Percentiles rank a stretch among this genome's conserved stretches.
Evolutionary conservation across 2,888 invertebrate species (phyloP).

Genomic region (Allophyes oxyacanthae): DNA sequence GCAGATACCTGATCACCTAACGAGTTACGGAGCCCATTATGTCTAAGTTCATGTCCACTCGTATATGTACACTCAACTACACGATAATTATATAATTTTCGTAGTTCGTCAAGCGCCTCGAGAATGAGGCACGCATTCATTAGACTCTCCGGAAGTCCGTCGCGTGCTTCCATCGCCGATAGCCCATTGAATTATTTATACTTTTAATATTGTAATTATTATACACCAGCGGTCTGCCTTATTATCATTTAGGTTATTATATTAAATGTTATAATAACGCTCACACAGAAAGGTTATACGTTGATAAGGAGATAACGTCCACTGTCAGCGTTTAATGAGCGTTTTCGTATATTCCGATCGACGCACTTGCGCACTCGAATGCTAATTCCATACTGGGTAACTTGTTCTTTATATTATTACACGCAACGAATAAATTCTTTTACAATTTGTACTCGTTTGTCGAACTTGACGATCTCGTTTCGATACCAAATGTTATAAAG

Average conservation of each 20-base stretch:
- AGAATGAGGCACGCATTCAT: slow-evolving; percentile 78
- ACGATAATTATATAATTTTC: slow-evolving; percentile 76
- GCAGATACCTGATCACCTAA: slow-evolving; percentile 26
- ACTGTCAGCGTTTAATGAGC: slow-evolving; percentile 78
- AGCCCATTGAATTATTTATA: slow-evolving; percentile 88
- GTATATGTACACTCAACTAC: slow-evolving; percentile 61
- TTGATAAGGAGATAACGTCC: slow-evolving; percentile 82
- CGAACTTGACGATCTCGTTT: slow-evolving; percentile 70
- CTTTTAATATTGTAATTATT: slow-evolving; percentile 88
- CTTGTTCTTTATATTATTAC: slow-evolving; percentile 72
- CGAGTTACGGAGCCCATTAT: slow-evolving; percentile 40
- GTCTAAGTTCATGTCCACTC: slow-evolving; percentile 54
- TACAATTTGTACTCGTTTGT: slow-evolving; percentile 84
- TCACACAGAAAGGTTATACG: slow-evolving; percentile 82
- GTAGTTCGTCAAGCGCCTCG: slow-evolving; percentile 76
- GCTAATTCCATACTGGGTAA: slow-evolving; percentile 72
- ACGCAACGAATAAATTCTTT: slow-evolving; percentile 73
- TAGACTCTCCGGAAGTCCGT: slow-evolving; percentile 85
- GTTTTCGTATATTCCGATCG: slow-evolving; percentile 62
- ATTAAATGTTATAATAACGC: slow-evolving; percentile 86
- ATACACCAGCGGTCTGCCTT: slow-evolving; percentile 81
- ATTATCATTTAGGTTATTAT: slow-evolving; percentile 87
- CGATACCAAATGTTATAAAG: slow-evolving; percentile 64
- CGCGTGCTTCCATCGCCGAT: slow-evolving; percentile 85
- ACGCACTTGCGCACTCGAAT: slow-evolving; percentile 66